phyloP scores from a whole-genome alignment of 2,888 invertebrate species.

The Hanleya hanleyi region DNA sequence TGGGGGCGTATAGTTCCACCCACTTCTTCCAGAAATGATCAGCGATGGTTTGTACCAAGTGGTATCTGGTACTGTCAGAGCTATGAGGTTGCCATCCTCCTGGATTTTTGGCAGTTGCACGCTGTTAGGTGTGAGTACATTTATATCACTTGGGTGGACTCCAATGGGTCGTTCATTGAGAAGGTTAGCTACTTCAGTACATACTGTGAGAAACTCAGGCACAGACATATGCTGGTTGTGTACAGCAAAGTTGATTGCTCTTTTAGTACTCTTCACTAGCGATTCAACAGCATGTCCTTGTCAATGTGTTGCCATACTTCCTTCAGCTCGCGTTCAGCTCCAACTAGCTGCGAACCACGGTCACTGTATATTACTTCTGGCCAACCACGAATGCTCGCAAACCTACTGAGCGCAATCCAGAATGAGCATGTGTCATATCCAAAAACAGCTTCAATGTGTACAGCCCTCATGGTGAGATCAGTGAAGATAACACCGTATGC shows the following conservation, averaged over 20 bases:
- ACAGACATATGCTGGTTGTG: conserved; percentile 16
- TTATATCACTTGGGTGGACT: background rate
- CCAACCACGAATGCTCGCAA: conserved; percentile 14
- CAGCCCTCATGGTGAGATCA: conserved; percentile 1
- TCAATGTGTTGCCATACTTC: conserved; percentile 10
- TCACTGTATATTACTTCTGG: conserved; percentile 11
- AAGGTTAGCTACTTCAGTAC: conserved; percentile 11
- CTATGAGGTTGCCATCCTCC: conserved; percentile 11
- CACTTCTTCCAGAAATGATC: conserved; percentile 5
- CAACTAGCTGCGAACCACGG: conserved; percentile 16
- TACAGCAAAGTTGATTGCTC: conserved; percentile 3
- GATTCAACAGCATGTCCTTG: conserved; percentile 12
- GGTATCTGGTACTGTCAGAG: background rate
- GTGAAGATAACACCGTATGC: conserved; percentile 16
- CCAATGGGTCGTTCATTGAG: conserved; percentile 14
- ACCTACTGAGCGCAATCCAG: conserved; percentile 1
- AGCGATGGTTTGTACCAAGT: background rate
- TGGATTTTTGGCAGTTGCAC: conserved; percentile 5
- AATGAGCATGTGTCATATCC: conserved; percentile 18
- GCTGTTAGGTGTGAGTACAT: conserved; percentile 10
- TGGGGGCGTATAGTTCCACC: background rate
- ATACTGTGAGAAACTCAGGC: conserved; percentile 12
- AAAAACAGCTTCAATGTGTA: conserved; percentile 13
- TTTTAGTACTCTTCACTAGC: conserved; percentile 8
- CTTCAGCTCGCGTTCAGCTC: conserved; percentile 13